Base-by-base conservation (phyloP, 2,113 vertebrate species). In the Cavia porcellus region DNA sequence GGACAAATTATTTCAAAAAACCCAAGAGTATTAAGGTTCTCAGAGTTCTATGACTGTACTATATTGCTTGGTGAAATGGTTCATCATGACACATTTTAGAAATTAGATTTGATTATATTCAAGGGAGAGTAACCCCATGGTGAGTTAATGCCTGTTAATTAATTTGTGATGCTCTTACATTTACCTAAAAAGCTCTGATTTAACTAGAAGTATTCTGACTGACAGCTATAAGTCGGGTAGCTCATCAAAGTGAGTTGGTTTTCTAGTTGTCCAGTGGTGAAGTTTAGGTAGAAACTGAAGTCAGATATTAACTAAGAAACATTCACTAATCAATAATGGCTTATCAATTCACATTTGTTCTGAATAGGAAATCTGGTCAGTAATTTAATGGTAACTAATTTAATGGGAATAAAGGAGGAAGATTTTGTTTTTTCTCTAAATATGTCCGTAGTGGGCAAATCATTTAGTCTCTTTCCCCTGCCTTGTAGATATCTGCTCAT, bases 161-260 rank as follows among this genome's bases (percentile, higher is more conserved):
- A 84, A 64, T 77, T 93, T 57, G 47, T 30, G 19, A 50, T 77
- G 7, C 3, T 0, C 30, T 86, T 86, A 7, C 8, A 20, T 89
- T 96, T 90, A 72, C n/a, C 66, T 87, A 70, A 68, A 64, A 92
- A 84, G 52, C 68, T 87, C n/a, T 24, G 74, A 32, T 84, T 87
- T 85, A 94, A 88, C n/a, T 9, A 88, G 11, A 52, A 79, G 14
- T 61, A 20, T 61, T 79, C 80, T 87, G 17, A 50, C 62, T 75
- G 66, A 75, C 42, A 81, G 30, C 15, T 47, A 32, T 74, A 74
- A 95, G 72, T 84, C 50, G 38, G 82, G 70, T 25, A 47, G 24
- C 75, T 89, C 62, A 94, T 11, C n/a, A 94, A 57, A 88, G 59
- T 57, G 45, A 88, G 45, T 20, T 84, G 35, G 28, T 55, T 86